Evolutionary conservation across 1,140 invertebrate species (phyloP).

Genomic region (Phthorimaea operculella): DNA sequence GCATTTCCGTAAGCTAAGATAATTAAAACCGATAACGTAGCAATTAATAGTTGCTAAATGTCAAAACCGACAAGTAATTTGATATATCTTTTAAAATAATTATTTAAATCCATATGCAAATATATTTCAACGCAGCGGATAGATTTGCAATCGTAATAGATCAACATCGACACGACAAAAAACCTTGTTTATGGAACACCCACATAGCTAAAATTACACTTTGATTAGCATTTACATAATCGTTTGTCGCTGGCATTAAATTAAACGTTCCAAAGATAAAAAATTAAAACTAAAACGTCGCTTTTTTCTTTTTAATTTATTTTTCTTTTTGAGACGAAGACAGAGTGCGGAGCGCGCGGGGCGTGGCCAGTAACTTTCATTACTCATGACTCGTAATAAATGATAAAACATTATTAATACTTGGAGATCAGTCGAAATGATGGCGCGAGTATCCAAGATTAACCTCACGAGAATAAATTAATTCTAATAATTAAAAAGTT

Average conservation of each 20-base stretch:
- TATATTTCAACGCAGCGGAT: not conserved
- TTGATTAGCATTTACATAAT: constrained; percentile 48
- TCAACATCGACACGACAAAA: constrained; percentile 16
- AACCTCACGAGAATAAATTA: constrained; percentile 56
- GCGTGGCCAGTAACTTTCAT: constrained; percentile 63
- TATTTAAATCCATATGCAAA: not conserved
- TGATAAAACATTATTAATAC: constrained; percentile 69
- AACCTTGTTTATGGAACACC: constrained; percentile 33
- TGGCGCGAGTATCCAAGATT: constrained; percentile 45
- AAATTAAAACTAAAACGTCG: constrained; percentile 31
- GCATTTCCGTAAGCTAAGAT: too few species aligned
- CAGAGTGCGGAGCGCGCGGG: constrained; percentile 50
- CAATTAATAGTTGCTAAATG: too few species aligned
- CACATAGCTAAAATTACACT: constrained; percentile 24
- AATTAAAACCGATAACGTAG: too few species aligned
- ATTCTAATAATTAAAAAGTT: constrained; percentile 60
- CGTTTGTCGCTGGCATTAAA: constrained; percentile 45
- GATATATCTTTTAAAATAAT: not conserved
- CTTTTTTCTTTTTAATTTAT: constrained; percentile 38
- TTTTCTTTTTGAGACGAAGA: constrained; percentile 55
- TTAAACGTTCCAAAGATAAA: constrained; percentile 45
- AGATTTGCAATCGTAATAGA: constrained; percentile 7
- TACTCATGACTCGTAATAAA: constrained; percentile 64
- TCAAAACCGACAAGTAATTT: too few species aligned
- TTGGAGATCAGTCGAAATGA: constrained; percentile 48